These are phyloP conservation scores for Nothobranchius kuhntae DNA, from an alignment of 2,113 vertebrate genomes.

Conservation along the genomic window DNA sequence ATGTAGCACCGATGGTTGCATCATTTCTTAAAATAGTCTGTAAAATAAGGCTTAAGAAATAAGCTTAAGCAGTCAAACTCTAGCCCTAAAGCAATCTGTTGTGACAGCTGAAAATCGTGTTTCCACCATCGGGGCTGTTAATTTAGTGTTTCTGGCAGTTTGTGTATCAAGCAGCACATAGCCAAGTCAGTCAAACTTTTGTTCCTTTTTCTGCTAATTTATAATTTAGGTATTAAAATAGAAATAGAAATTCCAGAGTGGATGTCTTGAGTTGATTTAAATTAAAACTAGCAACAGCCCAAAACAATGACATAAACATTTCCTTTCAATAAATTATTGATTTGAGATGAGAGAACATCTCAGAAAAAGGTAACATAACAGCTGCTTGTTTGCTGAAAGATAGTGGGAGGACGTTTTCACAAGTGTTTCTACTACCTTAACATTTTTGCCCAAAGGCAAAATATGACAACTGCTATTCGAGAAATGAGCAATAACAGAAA, in stretches of 20 bases:
- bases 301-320: not conserved
- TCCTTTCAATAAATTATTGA: not conserved
- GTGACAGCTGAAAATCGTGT: conserved; percentile 1
- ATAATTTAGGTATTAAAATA: not conserved
- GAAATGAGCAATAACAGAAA: conserved; percentile 31
- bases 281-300: too few relatives aligned
- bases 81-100: conserved; percentile 9
- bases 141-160: not conserved
- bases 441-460: conserved; percentile 21
- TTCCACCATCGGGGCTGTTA: conserved; percentile 1
- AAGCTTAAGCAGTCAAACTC: not conserved
- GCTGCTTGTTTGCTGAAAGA: not conserved
- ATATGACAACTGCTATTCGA: conserved; percentile 10
- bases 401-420: conserved; percentile 4
- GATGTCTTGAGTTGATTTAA: too few relatives aligned
- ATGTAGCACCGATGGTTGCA: not conserved
- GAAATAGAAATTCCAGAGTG: too few relatives aligned
- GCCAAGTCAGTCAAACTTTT: conserved; percentile 3
- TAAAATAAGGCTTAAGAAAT: conserved; percentile 4
- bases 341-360: not conserved
- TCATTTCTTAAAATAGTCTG: conserved; percentile 1
- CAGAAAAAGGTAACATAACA: too few relatives aligned
- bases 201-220: not conserved
- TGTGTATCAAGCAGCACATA: not conserved
- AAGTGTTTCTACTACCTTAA: conserved; percentile 5